Evolutionary conservation across 30 jellyfish, hydroid and myxozoan species (phyloP).

Genomic region (Hydractinia echinata): DNA sequence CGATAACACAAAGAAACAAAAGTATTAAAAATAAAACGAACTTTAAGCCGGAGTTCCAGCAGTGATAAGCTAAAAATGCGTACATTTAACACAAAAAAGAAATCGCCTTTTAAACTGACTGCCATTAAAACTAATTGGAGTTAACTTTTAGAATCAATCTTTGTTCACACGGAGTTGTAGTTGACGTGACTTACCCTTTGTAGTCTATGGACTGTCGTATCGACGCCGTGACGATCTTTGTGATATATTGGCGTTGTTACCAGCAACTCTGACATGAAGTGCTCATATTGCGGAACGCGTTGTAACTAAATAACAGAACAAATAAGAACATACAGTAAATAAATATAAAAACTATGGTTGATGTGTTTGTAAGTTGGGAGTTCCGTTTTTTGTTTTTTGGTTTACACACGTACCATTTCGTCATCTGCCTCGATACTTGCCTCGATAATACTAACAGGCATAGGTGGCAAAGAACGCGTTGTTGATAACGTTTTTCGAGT

Average conservation of each 20-base stretch:
- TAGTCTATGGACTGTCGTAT: constrained; percentile 5
- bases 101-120: too few species aligned
- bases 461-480: constrained; percentile 2
- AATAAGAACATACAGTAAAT: not conserved
- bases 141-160: too few species aligned
- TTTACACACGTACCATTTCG: not conserved
- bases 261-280: constrained; percentile 18
- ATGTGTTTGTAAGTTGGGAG: too few species aligned
- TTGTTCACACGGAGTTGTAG: not conserved
- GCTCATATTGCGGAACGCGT: constrained; percentile 22
- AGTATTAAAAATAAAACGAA: too few species aligned
- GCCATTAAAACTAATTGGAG: too few species aligned
- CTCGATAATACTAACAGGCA: not conserved
- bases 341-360: too few species aligned
- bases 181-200: not conserved
- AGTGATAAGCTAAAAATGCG: too few species aligned
- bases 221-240: constrained; percentile 3
- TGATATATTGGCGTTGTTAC: constrained; percentile 11
- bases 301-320: constrained; percentile 4
- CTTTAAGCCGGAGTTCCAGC: too few species aligned
- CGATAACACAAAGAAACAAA: too few species aligned
- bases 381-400: not conserved
- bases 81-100: too few species aligned
- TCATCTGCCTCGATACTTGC: not conserved
- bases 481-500: constrained; percentile 2